phyloP scores from a whole-genome alignment of 2,888 invertebrate species.

The Dermolepida albohirtum region DNA sequence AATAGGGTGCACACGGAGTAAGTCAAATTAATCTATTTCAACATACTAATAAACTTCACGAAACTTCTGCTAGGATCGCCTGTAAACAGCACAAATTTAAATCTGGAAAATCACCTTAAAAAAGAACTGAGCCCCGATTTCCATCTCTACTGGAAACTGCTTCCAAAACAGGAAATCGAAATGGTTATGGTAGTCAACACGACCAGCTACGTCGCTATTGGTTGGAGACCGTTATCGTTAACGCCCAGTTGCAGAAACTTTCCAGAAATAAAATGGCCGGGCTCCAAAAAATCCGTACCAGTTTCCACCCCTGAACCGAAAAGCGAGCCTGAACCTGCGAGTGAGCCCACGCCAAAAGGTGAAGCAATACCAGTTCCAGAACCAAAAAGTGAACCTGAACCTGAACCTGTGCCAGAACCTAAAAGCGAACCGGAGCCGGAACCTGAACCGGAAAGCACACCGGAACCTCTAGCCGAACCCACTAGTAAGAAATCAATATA shows the following conservation, averaged over 20 bases:
- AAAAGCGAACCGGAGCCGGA: slow-evolving; percentile 55
- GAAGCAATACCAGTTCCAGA: slow-evolving; percentile 62
- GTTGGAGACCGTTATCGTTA: slow-evolving; percentile 88
- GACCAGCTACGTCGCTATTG: slow-evolving; percentile 87
- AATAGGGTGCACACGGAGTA: slow-evolving; percentile 84
- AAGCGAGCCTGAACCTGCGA: slow-evolving; percentile 62
- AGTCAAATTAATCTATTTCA: slow-evolving; percentile 57
- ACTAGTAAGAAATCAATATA: slow-evolving; percentile 58
- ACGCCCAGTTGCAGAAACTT: slow-evolving; percentile 85
- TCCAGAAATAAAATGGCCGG: slow-evolving; percentile 71
- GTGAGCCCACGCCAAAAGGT: slow-evolving; percentile 54
- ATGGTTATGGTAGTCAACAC: slow-evolving; percentile 89
- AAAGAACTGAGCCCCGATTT: slow-evolving; percentile 80
- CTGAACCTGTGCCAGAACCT: slow-evolving; percentile 59
- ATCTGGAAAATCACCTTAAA: slow-evolving; percentile 77
- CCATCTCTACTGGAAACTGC: slow-evolving; percentile 85
- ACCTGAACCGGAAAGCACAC: slow-evolving; percentile 54
- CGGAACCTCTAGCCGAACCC: slow-evolving; percentile 8
- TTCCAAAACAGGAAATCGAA: slow-evolving; percentile 88
- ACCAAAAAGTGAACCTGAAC: slow-evolving; percentile 56
- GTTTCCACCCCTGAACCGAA: slow-evolving; percentile 62
- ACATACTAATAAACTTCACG: background rate
- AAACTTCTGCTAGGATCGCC: slow-evolving; percentile 73
- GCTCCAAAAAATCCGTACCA: slow-evolving; percentile 55
- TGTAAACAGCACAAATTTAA: slow-evolving; percentile 79